Evolutionary conservation across 53 echinoderm and acorn worm genomes (phyloP).

Genomic region (Echinometra lucunter): DNA sequence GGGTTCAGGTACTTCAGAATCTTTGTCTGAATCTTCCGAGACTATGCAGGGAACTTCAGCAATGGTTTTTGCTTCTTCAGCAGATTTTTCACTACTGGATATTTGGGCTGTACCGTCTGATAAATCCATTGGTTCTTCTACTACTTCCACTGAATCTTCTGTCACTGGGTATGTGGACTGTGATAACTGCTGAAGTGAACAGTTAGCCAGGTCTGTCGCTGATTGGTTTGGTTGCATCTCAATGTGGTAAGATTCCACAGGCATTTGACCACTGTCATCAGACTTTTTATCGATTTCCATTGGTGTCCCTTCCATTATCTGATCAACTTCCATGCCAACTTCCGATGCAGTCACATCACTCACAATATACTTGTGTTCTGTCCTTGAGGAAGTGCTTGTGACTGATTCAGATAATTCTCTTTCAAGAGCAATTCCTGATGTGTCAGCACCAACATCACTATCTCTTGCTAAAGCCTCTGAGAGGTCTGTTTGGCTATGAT

Average conservation of each 20-base stretch:
- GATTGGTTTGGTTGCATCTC: constrained; percentile 6
- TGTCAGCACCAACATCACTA: not conserved
- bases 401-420: not conserved
- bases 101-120: not conserved
- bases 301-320: not conserved
- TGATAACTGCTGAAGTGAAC: not conserved
- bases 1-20: not conserved
- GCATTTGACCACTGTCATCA: constrained; percentile 1
- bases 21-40: not conserved
- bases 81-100: not conserved
- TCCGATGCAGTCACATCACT: not conserved
- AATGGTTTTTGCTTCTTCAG: not conserved
- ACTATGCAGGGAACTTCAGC: not conserved
- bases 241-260: not conserved
- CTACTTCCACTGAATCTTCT: constrained; percentile 15
- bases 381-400: constrained; percentile 28
- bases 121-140: constrained; percentile 20
- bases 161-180: not conserved
- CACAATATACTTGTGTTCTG: not conserved
- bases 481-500: not conserved
- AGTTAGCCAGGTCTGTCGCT: not conserved
- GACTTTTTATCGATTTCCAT: not conserved
- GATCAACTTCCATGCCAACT: not conserved
- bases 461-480: not conserved
- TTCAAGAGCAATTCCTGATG: not conserved